A percentile compares a stretch with the other conserved stretches of the same genome.
phyloP scores from a whole-genome alignment of 2,113 vertebrate genomes.

The Paedocypris sp. region DNA sequence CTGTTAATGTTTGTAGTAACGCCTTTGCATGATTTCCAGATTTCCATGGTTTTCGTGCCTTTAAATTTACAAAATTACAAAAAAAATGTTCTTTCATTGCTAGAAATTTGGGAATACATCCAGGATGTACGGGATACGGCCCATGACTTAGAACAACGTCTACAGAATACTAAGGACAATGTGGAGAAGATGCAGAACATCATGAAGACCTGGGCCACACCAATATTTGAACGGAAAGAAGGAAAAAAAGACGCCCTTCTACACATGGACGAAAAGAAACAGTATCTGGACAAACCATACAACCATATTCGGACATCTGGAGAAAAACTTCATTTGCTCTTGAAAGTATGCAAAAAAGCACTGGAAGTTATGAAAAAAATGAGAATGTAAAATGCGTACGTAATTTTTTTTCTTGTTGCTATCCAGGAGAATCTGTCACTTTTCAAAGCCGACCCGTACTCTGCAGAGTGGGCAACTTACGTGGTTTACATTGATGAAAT shows the following conservation, averaged over 20 bases:
- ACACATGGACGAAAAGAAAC: slow-evolving; percentile 66
- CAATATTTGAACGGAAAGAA: slow-evolving; percentile 76
- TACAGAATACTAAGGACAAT: slow-evolving; percentile 75
- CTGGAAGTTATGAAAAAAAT: too few relatives aligned
- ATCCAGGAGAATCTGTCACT: slow-evolving; percentile 73
- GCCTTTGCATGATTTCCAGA: too few relatives aligned
- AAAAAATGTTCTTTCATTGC: not conserved
- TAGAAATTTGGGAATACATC: slow-evolving; percentile 75
- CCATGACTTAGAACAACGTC: slow-evolving; percentile 66
- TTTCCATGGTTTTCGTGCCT: too few relatives aligned
- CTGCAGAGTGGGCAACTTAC: slow-evolving; percentile 73
- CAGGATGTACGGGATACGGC: slow-evolving; percentile 56
- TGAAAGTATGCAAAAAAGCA: slow-evolving; percentile 62
- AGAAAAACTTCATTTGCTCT: slow-evolving; percentile 69
- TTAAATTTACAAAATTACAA: too few relatives aligned
- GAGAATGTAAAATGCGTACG: not conserved
- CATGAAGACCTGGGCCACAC: slow-evolving; percentile 67
- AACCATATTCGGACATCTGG: slow-evolving; percentile 62
- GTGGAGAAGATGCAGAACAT: slow-evolving; percentile 71
- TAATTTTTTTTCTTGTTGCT: not conserved
- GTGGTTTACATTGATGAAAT: slow-evolving; percentile 79
- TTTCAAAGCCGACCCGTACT: slow-evolving; percentile 63
- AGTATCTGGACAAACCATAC: slow-evolving; percentile 63
- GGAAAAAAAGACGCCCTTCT: slow-evolving; percentile 72
- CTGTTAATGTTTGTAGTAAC: too few relatives aligned